phyloP scores from a whole-genome alignment of 2,113 vertebrate species.

The Numenius arquata region DNA sequence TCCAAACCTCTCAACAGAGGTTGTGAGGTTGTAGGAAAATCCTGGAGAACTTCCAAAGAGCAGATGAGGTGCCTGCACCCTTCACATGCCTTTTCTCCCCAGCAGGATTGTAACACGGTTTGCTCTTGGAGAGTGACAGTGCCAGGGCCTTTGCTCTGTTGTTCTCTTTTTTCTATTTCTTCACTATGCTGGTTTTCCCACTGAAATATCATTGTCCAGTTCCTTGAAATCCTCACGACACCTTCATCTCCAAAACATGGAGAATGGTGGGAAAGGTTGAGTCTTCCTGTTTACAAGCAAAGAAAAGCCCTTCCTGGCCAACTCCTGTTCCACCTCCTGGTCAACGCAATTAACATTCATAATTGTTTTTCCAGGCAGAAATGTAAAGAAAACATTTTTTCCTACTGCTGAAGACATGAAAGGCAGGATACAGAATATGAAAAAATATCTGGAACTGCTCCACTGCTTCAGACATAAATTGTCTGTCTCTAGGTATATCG shows the following conservation, averaged over 20 bases:
- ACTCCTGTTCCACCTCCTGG: slow-evolving; percentile 8
- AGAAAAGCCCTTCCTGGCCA: slow-evolving; percentile 32
- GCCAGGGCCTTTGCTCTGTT: neutral
- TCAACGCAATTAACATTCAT: slow-evolving; percentile 19
- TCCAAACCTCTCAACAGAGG: neutral
- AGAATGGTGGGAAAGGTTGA: slow-evolving; percentile 45
- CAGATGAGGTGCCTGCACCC: neutral
- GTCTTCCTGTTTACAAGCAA: slow-evolving; percentile 49
- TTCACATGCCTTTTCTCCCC: neutral
- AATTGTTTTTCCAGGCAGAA: slow-evolving; percentile 63
- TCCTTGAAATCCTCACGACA: neutral
- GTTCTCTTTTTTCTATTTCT: neutral
- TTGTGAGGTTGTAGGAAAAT: neutral
- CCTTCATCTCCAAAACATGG: neutral
- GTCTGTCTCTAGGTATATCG: neutral
- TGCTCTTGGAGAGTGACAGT: neutral
- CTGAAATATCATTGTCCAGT: neutral
- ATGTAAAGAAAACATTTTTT: slow-evolving; percentile 33
- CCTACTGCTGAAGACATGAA: slow-evolving; percentile 1
- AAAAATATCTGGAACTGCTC: slow-evolving; percentile 15
- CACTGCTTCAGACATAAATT: neutral
- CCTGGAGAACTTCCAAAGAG: neutral
- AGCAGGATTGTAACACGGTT: neutral
- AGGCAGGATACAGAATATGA: slow-evolving; percentile 23
- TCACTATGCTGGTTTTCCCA: neutral